A percentile compares a stretch with the other conserved stretches of the same genome.
These are phyloP conservation scores for Synergus itoensis DNA, from an alignment of 2,888 invertebrate genomes.

Conservation along the genomic window DNA sequence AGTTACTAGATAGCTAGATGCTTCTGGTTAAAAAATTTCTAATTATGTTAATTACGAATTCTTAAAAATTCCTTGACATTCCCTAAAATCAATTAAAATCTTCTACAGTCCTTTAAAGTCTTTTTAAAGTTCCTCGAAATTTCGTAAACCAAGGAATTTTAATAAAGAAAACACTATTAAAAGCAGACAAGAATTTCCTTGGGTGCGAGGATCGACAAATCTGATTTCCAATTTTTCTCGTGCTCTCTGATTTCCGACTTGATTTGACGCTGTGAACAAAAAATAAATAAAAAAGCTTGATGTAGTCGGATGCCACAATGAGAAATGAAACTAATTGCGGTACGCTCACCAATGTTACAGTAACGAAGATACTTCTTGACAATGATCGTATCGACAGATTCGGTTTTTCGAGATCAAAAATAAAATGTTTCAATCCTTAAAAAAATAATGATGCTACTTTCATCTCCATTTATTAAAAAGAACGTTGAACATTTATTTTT, in stretches of 20 bases:
- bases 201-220: slow-evolving; percentile 57
- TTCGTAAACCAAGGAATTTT: background rate
- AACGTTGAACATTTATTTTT: too few species aligned
- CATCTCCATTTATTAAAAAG: background rate
- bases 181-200: slow-evolving; percentile 26
- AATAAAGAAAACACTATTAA: slow-evolving; percentile 39
- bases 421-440: background rate
- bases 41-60: too few species aligned
- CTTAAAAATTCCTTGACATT: too few species aligned
- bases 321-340: slow-evolving; percentile 72
- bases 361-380: slow-evolving; percentile 60
- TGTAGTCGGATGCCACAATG: slow-evolving; percentile 50
- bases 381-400: slow-evolving; percentile 41
- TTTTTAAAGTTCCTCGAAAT: too few species aligned
- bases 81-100: too few species aligned
- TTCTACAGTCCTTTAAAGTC: too few species aligned
- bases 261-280: slow-evolving; percentile 46
- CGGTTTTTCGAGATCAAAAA: slow-evolving; percentile 7
- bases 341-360: slow-evolving; percentile 58
- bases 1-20: too few species aligned
- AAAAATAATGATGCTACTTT: slow-evolving; percentile 16
- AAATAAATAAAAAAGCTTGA: slow-evolving; percentile 45
- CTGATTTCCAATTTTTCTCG: slow-evolving; percentile 56
- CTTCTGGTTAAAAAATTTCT: too few species aligned
- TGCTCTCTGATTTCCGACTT: slow-evolving; percentile 51